These are phyloP conservation scores for Cacatua alba DNA, from an alignment of 2,113 vertebrate species.

Conservation along the genomic window DNA sequence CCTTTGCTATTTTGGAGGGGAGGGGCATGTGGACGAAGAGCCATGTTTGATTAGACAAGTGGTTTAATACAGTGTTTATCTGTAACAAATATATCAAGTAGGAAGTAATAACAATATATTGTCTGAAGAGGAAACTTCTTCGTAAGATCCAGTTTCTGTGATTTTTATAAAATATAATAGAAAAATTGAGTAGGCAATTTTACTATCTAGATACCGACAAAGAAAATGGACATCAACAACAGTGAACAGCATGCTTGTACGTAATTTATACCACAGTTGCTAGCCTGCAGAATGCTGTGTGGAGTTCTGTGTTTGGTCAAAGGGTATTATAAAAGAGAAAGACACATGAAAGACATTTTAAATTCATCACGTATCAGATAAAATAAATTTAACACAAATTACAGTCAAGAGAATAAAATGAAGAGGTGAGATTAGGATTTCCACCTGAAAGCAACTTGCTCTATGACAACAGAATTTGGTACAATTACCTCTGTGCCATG, in stretches of 20 bases:
- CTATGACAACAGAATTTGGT: background rate
- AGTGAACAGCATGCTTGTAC: background rate
- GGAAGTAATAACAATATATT: background rate
- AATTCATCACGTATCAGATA: background rate
- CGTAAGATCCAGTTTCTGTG: background rate
- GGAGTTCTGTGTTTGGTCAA: background rate
- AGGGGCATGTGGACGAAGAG: fast-evolving
- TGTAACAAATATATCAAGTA: background rate
- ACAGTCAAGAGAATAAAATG: background rate
- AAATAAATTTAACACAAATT: background rate
- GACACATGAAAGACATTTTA: background rate
- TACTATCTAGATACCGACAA: background rate
- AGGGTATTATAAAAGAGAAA: background rate
- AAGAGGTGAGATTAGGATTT: background rate
- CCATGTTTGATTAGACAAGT: background rate
- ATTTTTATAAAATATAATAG: background rate
- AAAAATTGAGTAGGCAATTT: background rate
- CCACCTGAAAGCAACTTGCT: background rate
- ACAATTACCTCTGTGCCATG: background rate
- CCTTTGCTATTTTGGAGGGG: background rate
- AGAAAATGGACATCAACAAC: background rate
- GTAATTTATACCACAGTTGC: background rate
- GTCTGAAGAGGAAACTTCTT: background rate
- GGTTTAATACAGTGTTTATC: background rate
- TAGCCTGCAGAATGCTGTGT: background rate